Conservation (phyloP, 1,140 invertebrate species). For the Batillaria attramentaria region DNA sequence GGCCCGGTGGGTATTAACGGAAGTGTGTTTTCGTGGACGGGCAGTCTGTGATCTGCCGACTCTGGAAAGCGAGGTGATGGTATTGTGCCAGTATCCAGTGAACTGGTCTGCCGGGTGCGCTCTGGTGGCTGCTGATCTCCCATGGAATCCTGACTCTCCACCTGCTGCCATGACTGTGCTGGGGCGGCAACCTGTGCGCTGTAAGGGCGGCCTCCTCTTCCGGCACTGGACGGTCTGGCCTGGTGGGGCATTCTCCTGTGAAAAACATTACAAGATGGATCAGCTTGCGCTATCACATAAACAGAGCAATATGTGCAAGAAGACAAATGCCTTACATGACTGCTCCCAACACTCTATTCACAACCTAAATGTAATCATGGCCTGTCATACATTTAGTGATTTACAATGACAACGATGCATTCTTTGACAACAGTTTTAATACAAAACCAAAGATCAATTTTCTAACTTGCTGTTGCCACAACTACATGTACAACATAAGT, state of each 20-base stretch:
- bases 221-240: not conserved
- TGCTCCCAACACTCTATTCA: too few relatives aligned
- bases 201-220: not conserved
- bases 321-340: too few relatives aligned
- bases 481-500: too few relatives aligned
- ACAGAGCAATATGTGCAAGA: too few relatives aligned
- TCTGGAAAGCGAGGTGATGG: slow-evolving; percentile 1
- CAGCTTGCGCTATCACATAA: too few relatives aligned
- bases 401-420: too few relatives aligned
- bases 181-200: not conserved
- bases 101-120: not conserved
- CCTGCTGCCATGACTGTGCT: not conserved
- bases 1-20: not conserved
- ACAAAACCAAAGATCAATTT: too few relatives aligned
- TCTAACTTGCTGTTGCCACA: too few relatives aligned
- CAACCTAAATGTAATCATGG: too few relatives aligned
- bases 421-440: too few relatives aligned
- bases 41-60: not conserved
- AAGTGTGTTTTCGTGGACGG: not conserved
- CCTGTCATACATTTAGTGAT: too few relatives aligned
- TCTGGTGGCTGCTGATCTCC: not conserved
- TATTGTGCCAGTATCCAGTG: not conserved
- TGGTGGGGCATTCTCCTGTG: not conserved
- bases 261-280: too few relatives aligned
- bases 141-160: not conserved